phyloP scores from a whole-genome alignment of 2,797 vertebrate species.

The Erethizon dorsatum region DNA sequence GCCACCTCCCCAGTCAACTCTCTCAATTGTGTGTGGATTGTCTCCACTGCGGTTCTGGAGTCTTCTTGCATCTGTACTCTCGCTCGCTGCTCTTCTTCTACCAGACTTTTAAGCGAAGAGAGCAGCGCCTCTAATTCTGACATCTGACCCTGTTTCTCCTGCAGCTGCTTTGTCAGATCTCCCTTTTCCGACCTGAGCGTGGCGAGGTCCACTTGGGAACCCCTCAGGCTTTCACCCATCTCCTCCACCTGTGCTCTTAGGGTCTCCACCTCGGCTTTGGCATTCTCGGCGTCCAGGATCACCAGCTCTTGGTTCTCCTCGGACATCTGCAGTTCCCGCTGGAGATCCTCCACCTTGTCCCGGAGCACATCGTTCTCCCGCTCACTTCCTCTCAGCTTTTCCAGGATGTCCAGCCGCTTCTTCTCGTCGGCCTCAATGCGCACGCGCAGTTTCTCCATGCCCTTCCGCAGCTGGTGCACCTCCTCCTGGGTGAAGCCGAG shows the following conservation, averaged over 20 bases:
- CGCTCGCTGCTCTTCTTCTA: conserved; percentile 90
- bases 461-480: conserved; percentile 91
- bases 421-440: conserved; percentile 96
- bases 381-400: conserved; percentile 92
- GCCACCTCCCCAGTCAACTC: conserved; percentile 87
- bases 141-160: conserved; percentile 85
- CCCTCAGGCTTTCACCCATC: conserved; percentile 84
- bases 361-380: conserved; percentile 89
- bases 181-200: conserved; percentile 90
- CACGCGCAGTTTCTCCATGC: conserved; percentile 95
- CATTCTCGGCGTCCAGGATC: conserved; percentile 92
- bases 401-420: conserved; percentile 90
- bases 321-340: conserved; percentile 92
- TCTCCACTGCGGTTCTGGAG: conserved; percentile 82
- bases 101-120: conserved; percentile 61
- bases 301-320: conserved; percentile 94
- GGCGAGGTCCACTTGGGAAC: conserved; percentile 87
- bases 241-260: conserved; percentile 88
- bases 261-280: conserved; percentile 92
- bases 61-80: conserved; percentile 85
- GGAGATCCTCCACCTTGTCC: conserved; percentile 91
- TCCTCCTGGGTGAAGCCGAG: conserved; percentile 94
- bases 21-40: conserved; percentile 89
- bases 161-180: conserved; percentile 88
- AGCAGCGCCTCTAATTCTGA: conserved; percentile 80